Base-by-base conservation (phyloP, 2,113 vertebrate genomes). In the Piaya cayana region DNA sequence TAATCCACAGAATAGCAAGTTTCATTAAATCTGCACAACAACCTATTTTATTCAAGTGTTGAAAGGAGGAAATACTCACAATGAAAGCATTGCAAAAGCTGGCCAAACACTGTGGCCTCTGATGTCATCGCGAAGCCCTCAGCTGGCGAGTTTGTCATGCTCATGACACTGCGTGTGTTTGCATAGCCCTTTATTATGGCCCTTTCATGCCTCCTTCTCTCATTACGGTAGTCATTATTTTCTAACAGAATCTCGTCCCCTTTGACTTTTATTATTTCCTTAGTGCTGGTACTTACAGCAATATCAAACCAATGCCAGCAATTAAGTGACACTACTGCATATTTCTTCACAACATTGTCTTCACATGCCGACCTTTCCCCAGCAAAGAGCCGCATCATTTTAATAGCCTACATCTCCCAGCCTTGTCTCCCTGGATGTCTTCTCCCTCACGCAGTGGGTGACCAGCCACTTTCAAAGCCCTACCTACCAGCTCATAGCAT, bases 141-240 rank as follows among this genome's bases (percentile, higher is more conserved):
- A 82, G 56, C 62, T 14, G 7, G 47, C 60, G 74, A 87, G 65
- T 55, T 75, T 60, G 59, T 37, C 63, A 58, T 42, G 79, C 75
- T 49, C 16, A 8, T 39, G 50, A 65, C 81, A 76, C 62, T 68
- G 79, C 2, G 10, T 65, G 83, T 42, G 58, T 85, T 91, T 86
- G 45, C 70, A 71, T 11, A 80, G 56, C 34, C 83, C 84, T 91
- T 91, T 94, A 80, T 91, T 86, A 75, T 2, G 70, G 67, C 39
- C 69, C 76, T 91, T 93, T 92, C 36, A 45, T 75, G 83, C 76
- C 95, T 95, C 58, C 75, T 92, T 87, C 92, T 90, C 87, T 95
- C 76, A 77, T 82, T 94, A 84, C 32, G 68, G 59, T 36, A 90
- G 92, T 94, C 78, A 95, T 93, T 90, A 90, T 94, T 94, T 94